A percentile compares a stretch with the other conserved stretches of the same genome.
Evolutionary conservation across 2,113 vertebrate genomes (phyloP).

Genomic region (Elephas maximus): DNA sequence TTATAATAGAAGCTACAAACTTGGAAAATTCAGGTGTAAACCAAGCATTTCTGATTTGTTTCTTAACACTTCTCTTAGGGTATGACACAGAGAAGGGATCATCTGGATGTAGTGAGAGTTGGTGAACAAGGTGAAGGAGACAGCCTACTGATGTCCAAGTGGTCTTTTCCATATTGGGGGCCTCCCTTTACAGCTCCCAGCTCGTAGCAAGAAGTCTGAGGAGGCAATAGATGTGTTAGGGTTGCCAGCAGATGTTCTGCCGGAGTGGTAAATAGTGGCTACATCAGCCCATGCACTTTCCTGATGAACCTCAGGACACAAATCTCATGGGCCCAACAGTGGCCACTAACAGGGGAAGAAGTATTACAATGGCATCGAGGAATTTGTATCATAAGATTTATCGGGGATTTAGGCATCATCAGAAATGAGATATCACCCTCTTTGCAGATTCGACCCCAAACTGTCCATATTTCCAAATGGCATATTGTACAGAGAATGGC

Average conservation of each 20-base stretch:
- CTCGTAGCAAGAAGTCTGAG: background rate
- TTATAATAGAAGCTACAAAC: no score
- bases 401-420: background rate
- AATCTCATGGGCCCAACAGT: no score
- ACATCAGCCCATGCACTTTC: background rate
- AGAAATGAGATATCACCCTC: background rate
- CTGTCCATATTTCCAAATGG: background rate
- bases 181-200: background rate
- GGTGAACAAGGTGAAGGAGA: background rate
- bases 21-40: no score
- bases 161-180: background rate
- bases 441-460: background rate
- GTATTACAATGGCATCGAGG: background rate
- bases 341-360: background rate
- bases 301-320: background rate
- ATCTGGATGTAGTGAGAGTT: background rate
- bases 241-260: background rate
- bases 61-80: no score
- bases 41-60: no score
- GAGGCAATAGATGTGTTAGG: background rate
- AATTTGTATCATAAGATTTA: background rate
- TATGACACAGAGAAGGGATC: no score
- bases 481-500: background rate
- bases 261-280: background rate
- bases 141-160: background rate